Evolutionary conservation across 2,888 invertebrate species (phyloP).

Genomic region (Marronus borbonicus): DNA sequence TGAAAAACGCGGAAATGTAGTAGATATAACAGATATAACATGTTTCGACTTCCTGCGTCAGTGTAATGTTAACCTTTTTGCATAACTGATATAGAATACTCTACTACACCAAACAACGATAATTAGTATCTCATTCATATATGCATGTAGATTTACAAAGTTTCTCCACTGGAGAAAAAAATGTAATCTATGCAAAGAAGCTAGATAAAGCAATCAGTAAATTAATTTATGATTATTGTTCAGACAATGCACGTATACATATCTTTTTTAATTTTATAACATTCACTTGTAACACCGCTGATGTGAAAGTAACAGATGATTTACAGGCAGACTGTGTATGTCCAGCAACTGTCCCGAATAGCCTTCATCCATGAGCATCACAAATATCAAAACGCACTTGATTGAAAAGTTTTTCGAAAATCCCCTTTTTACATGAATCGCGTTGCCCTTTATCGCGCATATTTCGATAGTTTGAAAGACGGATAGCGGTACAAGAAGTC

Average conservation of each 20-base stretch:
- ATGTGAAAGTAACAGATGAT: conserved; percentile 11
- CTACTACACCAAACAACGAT: no score
- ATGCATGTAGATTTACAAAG: no score
- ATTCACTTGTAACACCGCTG: neutral
- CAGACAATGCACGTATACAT: neutral
- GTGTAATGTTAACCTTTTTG: no score
- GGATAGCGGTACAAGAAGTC: conserved; percentile 25
- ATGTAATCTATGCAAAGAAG: no score
- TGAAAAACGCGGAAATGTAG: no score
- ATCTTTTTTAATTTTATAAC: neutral
- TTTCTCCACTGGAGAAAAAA: no score
- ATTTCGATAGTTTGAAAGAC: conserved; percentile 25
- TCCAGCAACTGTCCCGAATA: neutral
- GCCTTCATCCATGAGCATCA: neutral
- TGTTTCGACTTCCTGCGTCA: no score
- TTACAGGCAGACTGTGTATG: neutral
- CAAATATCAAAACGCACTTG: neutral
- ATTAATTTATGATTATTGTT: neutral
- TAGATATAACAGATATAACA: no score
- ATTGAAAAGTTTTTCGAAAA: neutral
- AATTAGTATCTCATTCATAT: no score
- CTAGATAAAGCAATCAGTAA: no score
- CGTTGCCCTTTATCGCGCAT: conserved; percentile 1
- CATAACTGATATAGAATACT: no score
- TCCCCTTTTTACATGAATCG: neutral